Evolutionary conservation across 2,888 invertebrate species (phyloP).

Genomic region (Campoplex capitator): DNA sequence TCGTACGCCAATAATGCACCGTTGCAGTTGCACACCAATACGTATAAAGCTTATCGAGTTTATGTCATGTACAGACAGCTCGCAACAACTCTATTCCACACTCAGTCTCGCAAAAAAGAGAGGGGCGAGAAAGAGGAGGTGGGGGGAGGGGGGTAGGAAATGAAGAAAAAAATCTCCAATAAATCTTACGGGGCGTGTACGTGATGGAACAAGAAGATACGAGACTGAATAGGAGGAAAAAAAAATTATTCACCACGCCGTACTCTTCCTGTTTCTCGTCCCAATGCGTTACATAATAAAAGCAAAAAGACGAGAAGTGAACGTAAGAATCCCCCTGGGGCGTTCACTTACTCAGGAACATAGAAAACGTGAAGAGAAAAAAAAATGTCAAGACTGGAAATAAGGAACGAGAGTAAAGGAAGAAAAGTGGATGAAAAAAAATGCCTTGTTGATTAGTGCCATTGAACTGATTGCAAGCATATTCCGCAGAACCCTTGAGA

Average conservation of each 20-base stretch:
- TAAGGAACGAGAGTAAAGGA: slow-evolving; percentile 17
- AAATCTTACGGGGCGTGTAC: slow-evolving; percentile 66
- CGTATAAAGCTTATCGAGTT: slow-evolving; percentile 80
- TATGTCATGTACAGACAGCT: slow-evolving; percentile 77
- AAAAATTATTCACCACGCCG: slow-evolving; percentile 16
- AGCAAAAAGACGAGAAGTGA: slow-evolving; percentile 27
- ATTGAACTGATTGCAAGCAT: slow-evolving; percentile 71
- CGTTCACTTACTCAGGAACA: slow-evolving; percentile 54
- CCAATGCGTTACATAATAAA: slow-evolving; percentile 4
- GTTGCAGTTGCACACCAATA: slow-evolving; percentile 70
- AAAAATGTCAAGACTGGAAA: slow-evolving; percentile 27
- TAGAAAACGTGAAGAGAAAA: slow-evolving; percentile 10
- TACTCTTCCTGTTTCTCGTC: slow-evolving; percentile 20
- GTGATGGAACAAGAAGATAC: slow-evolving; percentile 49
- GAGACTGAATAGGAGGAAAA: slow-evolving; percentile 34
- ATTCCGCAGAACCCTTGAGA: slow-evolving; percentile 49
- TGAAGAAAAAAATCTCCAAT: slow-evolving; percentile 61
- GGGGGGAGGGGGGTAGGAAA: not conserved
- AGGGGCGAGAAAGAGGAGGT: slow-evolving; percentile 63
- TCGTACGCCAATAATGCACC: slow-evolving; percentile 69
- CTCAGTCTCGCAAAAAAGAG: slow-evolving; percentile 67
- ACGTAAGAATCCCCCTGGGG: slow-evolving; percentile 39
- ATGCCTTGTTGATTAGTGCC: slow-evolving; percentile 74
- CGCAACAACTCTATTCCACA: slow-evolving; percentile 54
- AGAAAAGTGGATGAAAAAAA: slow-evolving; percentile 59